Conservation (phyloP, 1,140 invertebrate genomes). For the Euura lappo region DNA sequence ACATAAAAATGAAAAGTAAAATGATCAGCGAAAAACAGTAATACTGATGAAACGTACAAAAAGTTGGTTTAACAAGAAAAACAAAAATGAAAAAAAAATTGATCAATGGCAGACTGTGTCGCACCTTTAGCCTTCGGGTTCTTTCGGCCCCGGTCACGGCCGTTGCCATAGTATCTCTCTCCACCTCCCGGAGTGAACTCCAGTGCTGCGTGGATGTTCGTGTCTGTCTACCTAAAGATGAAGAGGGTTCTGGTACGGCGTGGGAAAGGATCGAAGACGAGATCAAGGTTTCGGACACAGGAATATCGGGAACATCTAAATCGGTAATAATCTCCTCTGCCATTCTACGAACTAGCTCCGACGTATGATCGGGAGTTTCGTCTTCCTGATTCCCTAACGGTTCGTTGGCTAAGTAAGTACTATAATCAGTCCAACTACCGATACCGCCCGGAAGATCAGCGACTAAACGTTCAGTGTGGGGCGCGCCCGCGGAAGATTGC, state of each 20-base stretch:
- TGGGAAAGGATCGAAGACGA: constrained; percentile 30
- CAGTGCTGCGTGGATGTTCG: constrained; percentile 37
- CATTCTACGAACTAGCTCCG: constrained; percentile 33
- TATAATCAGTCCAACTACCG: constrained; percentile 83
- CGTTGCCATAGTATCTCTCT: constrained; percentile 38
- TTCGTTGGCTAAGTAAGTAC: constrained; percentile 74
- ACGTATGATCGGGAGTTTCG: constrained; percentile 24
- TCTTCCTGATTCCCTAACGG: constrained; percentile 37
- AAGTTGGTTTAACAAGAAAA: background rate
- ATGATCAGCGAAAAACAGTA: too few species aligned
- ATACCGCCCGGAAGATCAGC: constrained; percentile 79
- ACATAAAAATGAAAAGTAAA: too few species aligned
- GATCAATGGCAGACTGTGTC: constrained; percentile 38
- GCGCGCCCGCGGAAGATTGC: constrained; percentile 27
- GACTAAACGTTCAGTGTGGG: constrained; percentile 70
- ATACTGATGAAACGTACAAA: background rate
- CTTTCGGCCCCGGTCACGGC: constrained; percentile 37
- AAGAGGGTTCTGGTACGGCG: constrained; percentile 10
- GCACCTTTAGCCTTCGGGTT: constrained; percentile 54
- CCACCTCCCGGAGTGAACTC: constrained; percentile 38
- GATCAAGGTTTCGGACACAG: constrained; percentile 9
- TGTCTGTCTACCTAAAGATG: constrained; percentile 51
- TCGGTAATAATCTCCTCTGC: constrained; percentile 40
- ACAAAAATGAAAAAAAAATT: background rate
- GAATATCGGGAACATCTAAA: constrained; percentile 25